Evolutionary conservation across 2,113 vertebrate genomes (phyloP).

Genomic region (Tachysurus fulvidraco): DNA sequence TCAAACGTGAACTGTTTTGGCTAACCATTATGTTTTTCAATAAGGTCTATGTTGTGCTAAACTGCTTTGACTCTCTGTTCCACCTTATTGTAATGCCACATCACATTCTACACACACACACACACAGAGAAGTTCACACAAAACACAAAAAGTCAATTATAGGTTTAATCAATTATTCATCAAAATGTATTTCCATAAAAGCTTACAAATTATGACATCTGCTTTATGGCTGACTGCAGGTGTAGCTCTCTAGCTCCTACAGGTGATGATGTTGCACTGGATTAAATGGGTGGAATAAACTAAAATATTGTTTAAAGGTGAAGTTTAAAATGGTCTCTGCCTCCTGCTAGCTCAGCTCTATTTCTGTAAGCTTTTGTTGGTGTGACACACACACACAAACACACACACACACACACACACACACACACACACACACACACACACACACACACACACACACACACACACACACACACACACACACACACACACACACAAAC

Average conservation of each 20-base stretch:
- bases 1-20: neutral
- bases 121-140: neutral
- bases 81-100: neutral
- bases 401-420: no score
- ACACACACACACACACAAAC: constrained; percentile 23
- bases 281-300: neutral
- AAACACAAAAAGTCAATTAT: no score
- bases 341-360: no score
- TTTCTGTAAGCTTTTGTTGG: neutral
- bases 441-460: no score
- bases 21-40: neutral
- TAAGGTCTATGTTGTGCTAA: neutral
- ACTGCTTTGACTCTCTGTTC: neutral
- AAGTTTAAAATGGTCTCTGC: neutral
- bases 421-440: neutral
- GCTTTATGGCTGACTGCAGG: no score
- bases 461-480: no score
- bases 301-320: neutral
- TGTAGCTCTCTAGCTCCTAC: neutral
- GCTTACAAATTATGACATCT: no score
- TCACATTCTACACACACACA: neutral
- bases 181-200: no score
- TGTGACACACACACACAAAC: no score
- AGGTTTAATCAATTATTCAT: no score
- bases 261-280: neutral